Evolutionary conservation across 1,140 invertebrate species (phyloP), one percentile per base, ranked within the genome.

Genomic region (Pemphigus obesinymphae): DNA sequence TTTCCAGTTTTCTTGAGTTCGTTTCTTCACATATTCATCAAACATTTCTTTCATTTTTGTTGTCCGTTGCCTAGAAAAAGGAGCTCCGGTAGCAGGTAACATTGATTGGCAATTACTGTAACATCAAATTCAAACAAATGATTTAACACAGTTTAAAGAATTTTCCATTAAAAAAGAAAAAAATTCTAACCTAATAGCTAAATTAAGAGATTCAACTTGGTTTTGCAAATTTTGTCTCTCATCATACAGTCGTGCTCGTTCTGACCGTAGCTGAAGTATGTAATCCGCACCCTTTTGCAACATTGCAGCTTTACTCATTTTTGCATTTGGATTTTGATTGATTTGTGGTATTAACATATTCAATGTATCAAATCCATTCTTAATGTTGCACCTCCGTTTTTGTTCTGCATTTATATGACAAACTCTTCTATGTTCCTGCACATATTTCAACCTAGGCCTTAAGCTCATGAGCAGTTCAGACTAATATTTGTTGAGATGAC

Each of bases 321-420:
- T 98, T 1, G 94, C 91, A 86, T 93, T 96, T 6, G 96, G 94
- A 88, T 96, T 97, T 85, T 95, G 92, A 87, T 92, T 94, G 17
- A 98, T 89, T 83, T 95, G 93, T 23, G 97, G 97, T 86, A 99
- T 96, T n/a, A 99, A 89, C 82, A 92, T 92, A 87, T 97, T 95
- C 80, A 99, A 89, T 86, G 93, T 93, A 87, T 99, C 97, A 88
- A 99, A 99, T 34, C 97, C 97, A 88, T 95, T 97, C 89, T 99
- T 99, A 84, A 99, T 98, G 86, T 98, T 98, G 86, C 95, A 97
- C 53, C 97, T 90, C 45, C 98, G 90, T 87, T 99, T 99, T 88
- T 99, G 97, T 87, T 99, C 98, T 0, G 97, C 96, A 87, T 98
- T 97, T 83, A 98, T 95, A 87, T 99, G 97, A 40, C 95, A 93